Conservation (phyloP, 1,140 invertebrate species). For the Pteromalus puparum region DNA sequence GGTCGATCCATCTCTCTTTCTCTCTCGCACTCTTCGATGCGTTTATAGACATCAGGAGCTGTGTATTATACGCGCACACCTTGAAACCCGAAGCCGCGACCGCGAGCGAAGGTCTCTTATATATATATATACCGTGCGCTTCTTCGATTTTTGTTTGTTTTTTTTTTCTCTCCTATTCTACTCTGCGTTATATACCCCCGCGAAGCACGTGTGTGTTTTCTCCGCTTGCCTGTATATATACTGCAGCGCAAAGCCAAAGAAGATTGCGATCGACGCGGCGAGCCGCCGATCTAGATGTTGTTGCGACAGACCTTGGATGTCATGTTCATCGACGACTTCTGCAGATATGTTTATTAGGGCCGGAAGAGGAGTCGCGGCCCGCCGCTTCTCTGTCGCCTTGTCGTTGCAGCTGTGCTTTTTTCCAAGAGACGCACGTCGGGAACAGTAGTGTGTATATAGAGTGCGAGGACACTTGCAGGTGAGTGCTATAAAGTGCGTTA, state of each 20-base stretch:
- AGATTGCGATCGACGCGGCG: neutral
- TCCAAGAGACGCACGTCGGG: no score
- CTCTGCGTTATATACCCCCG: no score
- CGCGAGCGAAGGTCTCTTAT: conserved; percentile 7
- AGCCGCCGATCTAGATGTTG: neutral
- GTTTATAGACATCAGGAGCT: neutral
- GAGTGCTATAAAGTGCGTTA: neutral
- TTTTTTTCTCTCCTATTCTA: neutral
- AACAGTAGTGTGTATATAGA: neutral
- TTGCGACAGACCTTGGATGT: conserved; percentile 10
- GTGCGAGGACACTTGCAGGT: neutral
- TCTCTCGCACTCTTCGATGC: no score
- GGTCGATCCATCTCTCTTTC: neutral
- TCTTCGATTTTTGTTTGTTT: neutral
- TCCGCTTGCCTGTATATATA: neutral
- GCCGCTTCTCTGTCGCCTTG: neutral
- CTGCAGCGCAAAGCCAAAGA: neutral
- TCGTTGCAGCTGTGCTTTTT: neutral
- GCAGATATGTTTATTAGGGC: conserved; percentile 34
- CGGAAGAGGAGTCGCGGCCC: neutral
- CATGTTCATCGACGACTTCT: neutral
- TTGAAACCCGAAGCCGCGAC: conserved; percentile 20
- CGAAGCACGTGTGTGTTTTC: neutral
- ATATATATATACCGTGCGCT: no score
- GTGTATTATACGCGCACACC: neutral